Base-by-base conservation (phyloP, 2,797 vertebrate genomes). In the Lepus oiostolus region DNA sequence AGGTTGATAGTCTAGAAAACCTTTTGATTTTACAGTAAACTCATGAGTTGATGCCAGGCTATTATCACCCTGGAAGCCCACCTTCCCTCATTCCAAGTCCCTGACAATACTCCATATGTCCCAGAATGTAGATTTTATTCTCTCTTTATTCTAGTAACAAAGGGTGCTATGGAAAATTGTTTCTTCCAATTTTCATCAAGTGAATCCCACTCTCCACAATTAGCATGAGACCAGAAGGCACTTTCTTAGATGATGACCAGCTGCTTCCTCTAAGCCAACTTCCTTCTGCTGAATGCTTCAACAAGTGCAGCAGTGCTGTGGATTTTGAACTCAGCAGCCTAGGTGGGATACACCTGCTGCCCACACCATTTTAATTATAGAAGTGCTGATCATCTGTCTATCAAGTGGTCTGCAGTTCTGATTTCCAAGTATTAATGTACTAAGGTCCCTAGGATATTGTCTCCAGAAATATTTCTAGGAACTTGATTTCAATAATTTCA, bases 381-480 rank as follows among this genome's bases (percentile, higher is more conserved):
- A 84, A 83, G 17, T 84, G 58, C 58, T 38, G 16, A 80, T 93
- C 22, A 42, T 76, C 60, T 90, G 38, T 72, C n/a, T 74, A 26
- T 26, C 4, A 26, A 38, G 7, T 35, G 4, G 30, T 52, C 81
- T 91, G 38, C 54, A 60, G 32, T 32, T 42, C 58, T 81, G 47
- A 42, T 52, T 90, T 92, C 68, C 63, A 84, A 92, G 30, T 87
- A 81, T 79, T 71, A 72, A n/a, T 86, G 30, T 22, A 76, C 38
- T 5, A 42, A 19, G 9, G 85, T 90, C 90, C 67, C 50, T 30
- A 58, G 21, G 42, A 75, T 88, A 90, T 82, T 30, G 5, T 82
- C 30, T 62, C 47, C 38, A 47, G 65, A 71, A 38, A 76, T 62
- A 89, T 58, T 80, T 62, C 47, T 60, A 62, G 52, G 14, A n/a